phyloP scores from a whole-genome alignment of 2,797 vertebrate genomes.

The Gallirallus australis region DNA sequence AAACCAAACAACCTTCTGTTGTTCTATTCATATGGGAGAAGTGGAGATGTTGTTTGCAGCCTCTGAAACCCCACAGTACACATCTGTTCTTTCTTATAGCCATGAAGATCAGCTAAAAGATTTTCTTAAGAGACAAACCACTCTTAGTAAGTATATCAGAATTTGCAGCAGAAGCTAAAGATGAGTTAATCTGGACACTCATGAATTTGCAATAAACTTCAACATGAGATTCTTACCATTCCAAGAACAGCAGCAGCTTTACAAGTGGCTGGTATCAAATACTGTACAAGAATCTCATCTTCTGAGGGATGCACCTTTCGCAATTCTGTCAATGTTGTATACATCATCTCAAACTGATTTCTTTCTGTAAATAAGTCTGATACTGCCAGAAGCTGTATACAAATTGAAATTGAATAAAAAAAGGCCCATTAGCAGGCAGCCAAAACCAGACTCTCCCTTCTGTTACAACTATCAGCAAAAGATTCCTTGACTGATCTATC shows the following conservation, averaged over 20 bases:
- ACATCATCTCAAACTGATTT: conserved; percentile 99
- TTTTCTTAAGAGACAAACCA: background rate
- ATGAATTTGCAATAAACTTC: background rate
- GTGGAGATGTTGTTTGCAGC: background rate
- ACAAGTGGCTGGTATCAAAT: conserved; percentile 95
- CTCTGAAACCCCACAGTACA: background rate
- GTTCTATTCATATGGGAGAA: background rate
- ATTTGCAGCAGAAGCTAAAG: background rate
- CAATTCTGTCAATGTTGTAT: conserved; percentile 90
- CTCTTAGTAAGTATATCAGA: background rate
- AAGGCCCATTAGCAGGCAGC: background rate
- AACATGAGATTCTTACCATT: conserved; percentile 87
- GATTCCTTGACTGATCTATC: background rate
- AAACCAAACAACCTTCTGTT: background rate
- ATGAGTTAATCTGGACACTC: background rate
- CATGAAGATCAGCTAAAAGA: background rate
- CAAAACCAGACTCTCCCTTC: background rate
- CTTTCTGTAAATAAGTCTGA: conserved; percentile 98
- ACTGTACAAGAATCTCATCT: conserved; percentile 96
- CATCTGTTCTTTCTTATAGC: background rate
- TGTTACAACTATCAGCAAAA: background rate
- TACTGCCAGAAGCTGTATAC: conserved; percentile 90
- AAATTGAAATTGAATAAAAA: background rate
- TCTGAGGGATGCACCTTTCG: conserved; percentile 94
- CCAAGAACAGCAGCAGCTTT: conserved; percentile 97